Evolutionary conservation across 2,797 vertebrate species (phyloP).

Genomic region (Enteromius unitaeniatus): DNA sequence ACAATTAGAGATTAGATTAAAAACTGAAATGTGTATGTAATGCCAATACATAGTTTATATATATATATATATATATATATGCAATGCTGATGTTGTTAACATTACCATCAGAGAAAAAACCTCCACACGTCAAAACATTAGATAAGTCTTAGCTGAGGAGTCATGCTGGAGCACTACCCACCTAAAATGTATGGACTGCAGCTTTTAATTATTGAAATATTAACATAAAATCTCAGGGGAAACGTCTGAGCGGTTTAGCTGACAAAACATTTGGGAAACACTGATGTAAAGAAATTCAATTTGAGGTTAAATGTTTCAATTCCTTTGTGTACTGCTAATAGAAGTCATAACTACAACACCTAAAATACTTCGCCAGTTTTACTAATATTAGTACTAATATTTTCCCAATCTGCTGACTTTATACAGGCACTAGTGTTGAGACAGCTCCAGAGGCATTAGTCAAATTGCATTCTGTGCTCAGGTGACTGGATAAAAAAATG

Average conservation of each 20-base stretch:
- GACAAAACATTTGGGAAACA: not conserved
- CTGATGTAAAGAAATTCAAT: not conserved
- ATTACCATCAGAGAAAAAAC: no score
- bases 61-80: no score
- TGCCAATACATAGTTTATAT: no score
- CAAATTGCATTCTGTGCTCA: not conserved
- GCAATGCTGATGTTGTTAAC: no score
- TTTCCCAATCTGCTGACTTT: not conserved
- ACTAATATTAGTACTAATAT: no score
- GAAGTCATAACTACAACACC: not conserved
- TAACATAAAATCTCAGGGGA: not conserved
- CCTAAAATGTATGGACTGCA: not conserved
- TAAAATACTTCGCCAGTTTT: not conserved
- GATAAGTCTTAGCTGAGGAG: no score
- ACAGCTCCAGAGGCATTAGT: not conserved
- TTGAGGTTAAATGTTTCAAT: not conserved
- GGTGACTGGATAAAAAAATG: not conserved
- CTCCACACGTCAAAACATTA: not conserved
- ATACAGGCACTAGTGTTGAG: not conserved
- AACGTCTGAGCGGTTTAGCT: not conserved
- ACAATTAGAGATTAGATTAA: no score
- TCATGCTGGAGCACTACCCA: not conserved
- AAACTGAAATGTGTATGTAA: no score
- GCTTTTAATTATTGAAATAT: not conserved
- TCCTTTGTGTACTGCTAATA: not conserved